Conservation (phyloP, 2,888 invertebrate species). For the Schizotus pectinicornis region DNA sequence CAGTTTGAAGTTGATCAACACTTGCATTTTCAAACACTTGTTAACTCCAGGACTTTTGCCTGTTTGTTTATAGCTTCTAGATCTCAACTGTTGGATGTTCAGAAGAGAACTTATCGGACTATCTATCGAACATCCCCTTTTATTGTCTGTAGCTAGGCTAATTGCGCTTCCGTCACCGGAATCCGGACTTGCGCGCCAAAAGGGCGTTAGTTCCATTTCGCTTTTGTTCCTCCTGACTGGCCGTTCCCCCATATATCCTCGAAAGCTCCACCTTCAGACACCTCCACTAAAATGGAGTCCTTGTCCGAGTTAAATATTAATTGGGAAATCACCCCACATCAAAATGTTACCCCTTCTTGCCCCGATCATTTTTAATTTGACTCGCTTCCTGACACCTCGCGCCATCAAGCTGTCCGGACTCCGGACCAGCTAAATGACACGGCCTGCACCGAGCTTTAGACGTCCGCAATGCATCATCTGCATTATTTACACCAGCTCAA, state of each 20-base stretch:
- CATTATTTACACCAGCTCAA: conserved; percentile 11
- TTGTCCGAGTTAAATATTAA: conserved; percentile 47
- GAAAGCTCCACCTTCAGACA: conserved; percentile 49
- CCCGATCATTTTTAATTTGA: conserved; percentile 35
- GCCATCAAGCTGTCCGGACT: conserved; percentile 20
- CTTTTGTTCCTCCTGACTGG: conserved; percentile 48
- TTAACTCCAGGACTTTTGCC: too few species aligned
- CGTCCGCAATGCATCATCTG: conserved; percentile 24
- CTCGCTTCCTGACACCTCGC: conserved; percentile 28
- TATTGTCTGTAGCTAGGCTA: conserved; percentile 6
- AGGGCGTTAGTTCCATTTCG: conserved; percentile 39
- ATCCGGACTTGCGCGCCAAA: conserved; percentile 32
- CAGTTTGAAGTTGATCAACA: conserved; percentile 2
- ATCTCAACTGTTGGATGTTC: conserved; percentile 20
- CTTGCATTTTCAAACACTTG: conserved; percentile 2
- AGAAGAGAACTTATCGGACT: conserved; percentile 19
- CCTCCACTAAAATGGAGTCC: conserved; percentile 49
- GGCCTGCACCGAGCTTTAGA: conserved; percentile 23
- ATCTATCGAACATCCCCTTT: conserved; percentile 1
- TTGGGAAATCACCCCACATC: conserved; percentile 46
- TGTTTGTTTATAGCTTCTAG: neutral
- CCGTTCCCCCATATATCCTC: conserved; percentile 41
- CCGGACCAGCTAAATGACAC: conserved; percentile 13
- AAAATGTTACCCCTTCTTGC: conserved; percentile 44
- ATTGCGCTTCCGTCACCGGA: conserved; percentile 23